Evolutionary conservation across 2,797 vertebrate species (phyloP).

Genomic region (Squalus acanthias): DNA sequence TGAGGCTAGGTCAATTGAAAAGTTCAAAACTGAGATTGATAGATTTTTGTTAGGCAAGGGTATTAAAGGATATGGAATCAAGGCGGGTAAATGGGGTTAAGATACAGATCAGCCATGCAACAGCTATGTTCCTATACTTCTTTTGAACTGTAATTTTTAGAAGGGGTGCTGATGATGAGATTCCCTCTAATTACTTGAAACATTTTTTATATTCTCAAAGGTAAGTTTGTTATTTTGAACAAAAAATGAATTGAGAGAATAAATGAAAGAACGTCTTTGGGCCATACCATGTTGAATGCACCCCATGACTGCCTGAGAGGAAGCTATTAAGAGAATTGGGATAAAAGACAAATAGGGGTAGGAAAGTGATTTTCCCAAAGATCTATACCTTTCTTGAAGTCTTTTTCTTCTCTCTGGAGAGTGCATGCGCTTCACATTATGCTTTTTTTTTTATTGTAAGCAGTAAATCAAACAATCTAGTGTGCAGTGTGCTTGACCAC

Average conservation of each 20-base stretch:
- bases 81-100: too few relatives aligned
- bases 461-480: not conserved
- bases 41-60: not conserved
- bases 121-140: not conserved
- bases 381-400: not conserved
- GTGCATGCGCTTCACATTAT: not conserved
- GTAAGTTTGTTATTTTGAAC: not conserved
- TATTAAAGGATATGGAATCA: too few relatives aligned
- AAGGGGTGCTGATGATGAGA: not conserved
- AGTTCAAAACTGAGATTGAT: not conserved
- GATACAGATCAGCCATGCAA: too few relatives aligned
- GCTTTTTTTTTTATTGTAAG: not conserved
- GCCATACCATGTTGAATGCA: not conserved
- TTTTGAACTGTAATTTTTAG: not conserved
- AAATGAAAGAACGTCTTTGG: not conserved
- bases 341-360: not conserved
- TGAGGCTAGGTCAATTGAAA: not conserved
- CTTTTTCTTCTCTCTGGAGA: not conserved
- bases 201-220: not conserved
- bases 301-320: not conserved
- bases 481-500: not conserved
- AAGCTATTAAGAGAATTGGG: too few relatives aligned
- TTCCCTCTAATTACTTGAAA: not conserved
- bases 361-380: not conserved
- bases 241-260: not conserved